Base-by-base conservation (phyloP, 2,113 vertebrate genomes). In the Lates calcarifer region DNA sequence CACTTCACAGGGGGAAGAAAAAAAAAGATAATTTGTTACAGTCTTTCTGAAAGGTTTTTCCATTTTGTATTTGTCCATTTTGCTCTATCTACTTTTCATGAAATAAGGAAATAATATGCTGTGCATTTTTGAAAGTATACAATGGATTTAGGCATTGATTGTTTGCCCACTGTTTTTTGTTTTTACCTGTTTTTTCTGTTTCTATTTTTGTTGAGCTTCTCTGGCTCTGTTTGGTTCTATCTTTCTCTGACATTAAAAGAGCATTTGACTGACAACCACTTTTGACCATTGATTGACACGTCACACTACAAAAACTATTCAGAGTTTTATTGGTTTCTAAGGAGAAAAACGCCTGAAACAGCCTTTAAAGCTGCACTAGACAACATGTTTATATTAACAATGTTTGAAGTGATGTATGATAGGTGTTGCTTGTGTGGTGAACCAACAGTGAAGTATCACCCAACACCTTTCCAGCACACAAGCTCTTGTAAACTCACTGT, bases 1-100 rank as follows among this genome's bases (percentile, higher is more conserved):
- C 56, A 67, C 65, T 70, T 56, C 47, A 63, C 24, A 53, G 43
- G 49, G 11, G 49, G 11, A n/a, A 51, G 74, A 66, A 56, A 39
- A 51, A n/a, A 51, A 77, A 66, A 56, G 26, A 49, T 56, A 28
- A 83, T 83, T 85, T 73, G 9, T 56, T 73, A 63, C 58, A 58
- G 58, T 55, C 53, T 76, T 22, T 71, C 22, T 57, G 29, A 37
- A 70, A 66, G 45, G 6, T 28, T 77, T 81, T 71, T 73, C 33
- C 29, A 47, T 79, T 87, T 77, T 68, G 37, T 28, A 26, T 72
- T 71, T 74, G 15, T 61, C n/a, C n/a, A 33, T 78, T 82, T 79
- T 55, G 28, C 43, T 82, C 64, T 60, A 74, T 77, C 70, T 71
- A 13, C 28, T 66, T 81, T 67, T 81, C 31, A 53, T 57, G 57